Percentiles rank a stretch among this genome's conserved stretches.
Conservation (phyloP, 1,140 invertebrate species). For the Drosophila pallidifrons region DNA sequence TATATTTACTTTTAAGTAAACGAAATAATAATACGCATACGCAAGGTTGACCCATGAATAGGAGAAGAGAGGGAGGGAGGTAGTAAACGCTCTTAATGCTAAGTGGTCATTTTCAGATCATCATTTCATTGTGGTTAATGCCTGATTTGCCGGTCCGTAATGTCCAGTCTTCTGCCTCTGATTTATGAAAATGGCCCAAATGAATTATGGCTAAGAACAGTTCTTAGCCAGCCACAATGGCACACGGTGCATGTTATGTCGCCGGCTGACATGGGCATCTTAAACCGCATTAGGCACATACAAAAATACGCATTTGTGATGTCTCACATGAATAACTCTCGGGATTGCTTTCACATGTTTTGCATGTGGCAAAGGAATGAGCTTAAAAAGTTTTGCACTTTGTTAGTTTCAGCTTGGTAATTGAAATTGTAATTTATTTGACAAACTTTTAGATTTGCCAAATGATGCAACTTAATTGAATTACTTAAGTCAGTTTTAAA, state of each 20-base stretch:
- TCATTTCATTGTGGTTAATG: conserved; percentile 8
- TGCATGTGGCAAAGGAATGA: no score
- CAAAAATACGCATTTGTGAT: neutral
- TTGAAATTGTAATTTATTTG: no score
- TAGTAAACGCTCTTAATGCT: conserved; percentile 10
- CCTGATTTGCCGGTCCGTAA: neutral
- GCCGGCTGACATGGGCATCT: conserved; percentile 8
- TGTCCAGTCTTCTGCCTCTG: neutral
- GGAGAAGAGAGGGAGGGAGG: neutral
- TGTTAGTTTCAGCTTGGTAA: no score
- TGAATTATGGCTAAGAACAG: conserved; percentile 22
- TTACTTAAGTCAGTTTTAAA: no score
- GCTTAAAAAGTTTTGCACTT: no score
- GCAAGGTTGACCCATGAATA: conserved; percentile 13
- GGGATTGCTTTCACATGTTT: no score
- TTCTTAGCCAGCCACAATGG: conserved; percentile 18
- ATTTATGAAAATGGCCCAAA: conserved; percentile 29
- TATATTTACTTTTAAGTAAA: conserved; percentile 12
- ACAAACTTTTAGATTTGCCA: no score
- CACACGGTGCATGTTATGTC: neutral
- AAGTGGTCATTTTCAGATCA: conserved; percentile 6
- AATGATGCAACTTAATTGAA: no score
- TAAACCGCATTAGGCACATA: conserved; percentile 14
- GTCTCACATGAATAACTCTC: neutral
- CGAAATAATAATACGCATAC: conserved; percentile 39